These are phyloP conservation scores for Sapayoa aenigma DNA, from an alignment of 2,113 vertebrate genomes.

Conservation along the genomic window DNA sequence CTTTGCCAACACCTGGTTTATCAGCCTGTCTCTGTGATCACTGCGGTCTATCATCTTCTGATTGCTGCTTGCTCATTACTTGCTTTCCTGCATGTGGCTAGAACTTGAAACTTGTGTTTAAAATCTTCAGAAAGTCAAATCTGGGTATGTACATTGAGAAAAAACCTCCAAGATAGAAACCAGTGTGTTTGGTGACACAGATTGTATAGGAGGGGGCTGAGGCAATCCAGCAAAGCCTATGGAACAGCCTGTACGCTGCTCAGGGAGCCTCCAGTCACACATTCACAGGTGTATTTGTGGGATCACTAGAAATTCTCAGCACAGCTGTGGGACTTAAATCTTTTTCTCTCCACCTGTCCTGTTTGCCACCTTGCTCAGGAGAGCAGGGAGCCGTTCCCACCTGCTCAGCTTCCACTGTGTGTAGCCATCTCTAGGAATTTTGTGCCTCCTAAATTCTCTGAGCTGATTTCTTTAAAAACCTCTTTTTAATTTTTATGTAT, in stretches of 20 bases:
- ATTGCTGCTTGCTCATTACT: neutral
- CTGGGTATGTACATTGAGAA: neutral
- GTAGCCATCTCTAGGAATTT: neutral
- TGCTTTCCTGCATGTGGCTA: neutral
- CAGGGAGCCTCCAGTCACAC: neutral
- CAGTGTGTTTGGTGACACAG: neutral
- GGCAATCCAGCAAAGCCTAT: neutral
- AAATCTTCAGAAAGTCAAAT: neutral
- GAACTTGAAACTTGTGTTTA: neutral
- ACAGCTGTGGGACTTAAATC: neutral
- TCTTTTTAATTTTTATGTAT: neutral
- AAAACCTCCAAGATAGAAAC: neutral
- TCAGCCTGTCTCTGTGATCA: neutral
- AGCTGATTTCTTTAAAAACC: neutral
- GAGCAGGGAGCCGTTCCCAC: neutral
- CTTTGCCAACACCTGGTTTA: neutral
- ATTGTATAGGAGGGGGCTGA: neutral
- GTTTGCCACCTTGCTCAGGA: neutral
- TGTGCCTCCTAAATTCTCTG: neutral
- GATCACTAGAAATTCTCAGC: neutral
- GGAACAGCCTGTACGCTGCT: accelerated
- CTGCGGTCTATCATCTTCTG: neutral
- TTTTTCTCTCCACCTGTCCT: neutral
- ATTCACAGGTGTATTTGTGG: no score
- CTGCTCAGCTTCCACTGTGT: neutral